A percentile compares a stretch with the other conserved stretches of the same genome.
phyloP scores from a whole-genome alignment of 2,888 invertebrate species.

The Neelides folsomi region DNA sequence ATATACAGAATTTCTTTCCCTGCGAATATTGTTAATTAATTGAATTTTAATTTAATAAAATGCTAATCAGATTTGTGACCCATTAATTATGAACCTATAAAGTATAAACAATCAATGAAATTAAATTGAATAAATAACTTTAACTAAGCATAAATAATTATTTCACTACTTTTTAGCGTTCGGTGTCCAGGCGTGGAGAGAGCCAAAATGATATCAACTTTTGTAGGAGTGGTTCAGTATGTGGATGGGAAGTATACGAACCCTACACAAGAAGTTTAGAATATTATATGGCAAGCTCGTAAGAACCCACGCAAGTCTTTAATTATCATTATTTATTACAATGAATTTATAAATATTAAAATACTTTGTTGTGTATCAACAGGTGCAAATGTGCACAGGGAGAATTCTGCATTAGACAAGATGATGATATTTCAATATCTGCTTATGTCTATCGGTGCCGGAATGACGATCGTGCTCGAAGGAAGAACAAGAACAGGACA shows the following conservation, averaged over 20 bases:
- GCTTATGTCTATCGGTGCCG: constrained; percentile 49
- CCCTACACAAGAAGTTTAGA: constrained; percentile 42
- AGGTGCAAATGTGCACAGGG: constrained; percentile 44
- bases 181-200: not conserved
- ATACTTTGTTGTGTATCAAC: constrained; percentile 28
- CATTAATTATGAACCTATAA: too few relatives aligned
- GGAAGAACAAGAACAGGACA: constrained; percentile 11
- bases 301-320: constrained; percentile 34
- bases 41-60: too few relatives aligned
- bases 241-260: constrained; percentile 50
- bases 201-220: not conserved
- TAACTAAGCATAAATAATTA: not conserved
- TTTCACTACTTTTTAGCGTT: not conserved
- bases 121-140: too few relatives aligned
- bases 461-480: constrained; percentile 9
- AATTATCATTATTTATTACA: too few relatives aligned
- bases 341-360: too few relatives aligned
- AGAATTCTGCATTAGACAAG: constrained; percentile 42
- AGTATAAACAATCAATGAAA: too few relatives aligned
- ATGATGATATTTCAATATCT: constrained; percentile 47
- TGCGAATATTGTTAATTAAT: too few relatives aligned
- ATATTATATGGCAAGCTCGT: constrained; percentile 49
- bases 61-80: too few relatives aligned
- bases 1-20: too few relatives aligned
- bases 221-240: constrained; percentile 41